These are phyloP conservation scores for Hexactinellida sp. DNA, from an alignment of 37 sponge, comb jelly and placozoan species.

Conservation along the genomic window DNA sequence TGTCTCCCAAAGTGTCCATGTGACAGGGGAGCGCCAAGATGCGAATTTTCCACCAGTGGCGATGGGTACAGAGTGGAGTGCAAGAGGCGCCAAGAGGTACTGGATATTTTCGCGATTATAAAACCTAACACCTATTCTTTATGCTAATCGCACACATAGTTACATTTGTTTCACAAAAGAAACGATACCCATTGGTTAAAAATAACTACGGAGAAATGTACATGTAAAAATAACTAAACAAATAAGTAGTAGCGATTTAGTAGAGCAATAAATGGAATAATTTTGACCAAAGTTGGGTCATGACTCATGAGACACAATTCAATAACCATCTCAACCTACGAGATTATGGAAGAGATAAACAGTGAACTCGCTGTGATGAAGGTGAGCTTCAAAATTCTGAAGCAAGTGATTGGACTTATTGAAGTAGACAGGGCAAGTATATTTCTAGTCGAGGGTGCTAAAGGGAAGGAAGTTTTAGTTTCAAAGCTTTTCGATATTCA, in stretches of 20 bases:
- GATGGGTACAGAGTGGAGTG: neutral
- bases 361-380: constrained; percentile 6
- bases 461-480: neutral
- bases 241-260: neutral
- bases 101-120: constrained; percentile 6
- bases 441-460: neutral
- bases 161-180: neutral
- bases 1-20: neutral
- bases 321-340: neutral
- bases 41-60: neutral
- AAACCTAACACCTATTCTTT: neutral
- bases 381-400: neutral
- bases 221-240: neutral
- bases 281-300: neutral
- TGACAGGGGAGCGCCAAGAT: neutral
- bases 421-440: neutral
- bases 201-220: neutral
- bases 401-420: neutral
- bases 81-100: neutral
- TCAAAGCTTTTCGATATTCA: neutral
- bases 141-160: neutral
- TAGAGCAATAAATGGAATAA: neutral
- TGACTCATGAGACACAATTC: neutral
- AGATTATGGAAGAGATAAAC: neutral
- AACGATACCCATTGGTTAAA: neutral